Evolutionary conservation across 2,797 vertebrate genomes (phyloP), one percentile per base, ranked within the genome.

Genomic region (Knipowitschia caucasica): DNA sequence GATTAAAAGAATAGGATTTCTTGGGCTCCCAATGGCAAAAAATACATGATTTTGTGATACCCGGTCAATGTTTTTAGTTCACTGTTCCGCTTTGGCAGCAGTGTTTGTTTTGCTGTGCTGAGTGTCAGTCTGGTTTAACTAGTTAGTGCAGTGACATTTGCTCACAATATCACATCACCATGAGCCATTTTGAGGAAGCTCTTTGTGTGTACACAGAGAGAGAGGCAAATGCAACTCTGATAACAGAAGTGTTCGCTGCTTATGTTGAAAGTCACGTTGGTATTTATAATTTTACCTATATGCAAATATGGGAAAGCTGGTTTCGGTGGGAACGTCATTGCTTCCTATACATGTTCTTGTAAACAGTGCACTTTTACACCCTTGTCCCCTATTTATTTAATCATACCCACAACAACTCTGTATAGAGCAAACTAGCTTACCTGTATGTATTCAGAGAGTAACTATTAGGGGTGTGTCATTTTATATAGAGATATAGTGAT

Each of bases 291-390:
- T 65, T 47, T 56, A 62, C 59, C 31, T 64, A 88, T 64, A 88
- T 83, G 83, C 69, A 88, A 84, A 85, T 71, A 68, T 21, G 67
- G 65, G 21, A 39, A 49, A 43, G 42, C 47, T 4, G 34, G 77
- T 78, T 78, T 82, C 62, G n/a, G 61, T 44, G 77, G 56, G 75
- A 57, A 25, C 73, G 61, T 69, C 42, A 54, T 67, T 78, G 69
- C 67, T 77, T 71, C 60, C 21, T 73, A 67, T 69, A 65, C 78
- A 72, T 21, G 79, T 69, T 69, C 59, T 57, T 62, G 45, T 59
- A 75, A 62, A 59, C 71, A 78, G 73, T 49, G 66, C 73, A 73
- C 61, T 83, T 78, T 62, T 46, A 77, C 67, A 78, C 70, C 69
- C 62, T 33, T 58, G 59, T 66, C 69, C 73, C 71, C 83, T 74